These are phyloP conservation scores for western clawed frog (Xenopus tropicalis) DNA, from an alignment of 2,113 vertebrate genomes.

Conservation along the genomic window DNA sequence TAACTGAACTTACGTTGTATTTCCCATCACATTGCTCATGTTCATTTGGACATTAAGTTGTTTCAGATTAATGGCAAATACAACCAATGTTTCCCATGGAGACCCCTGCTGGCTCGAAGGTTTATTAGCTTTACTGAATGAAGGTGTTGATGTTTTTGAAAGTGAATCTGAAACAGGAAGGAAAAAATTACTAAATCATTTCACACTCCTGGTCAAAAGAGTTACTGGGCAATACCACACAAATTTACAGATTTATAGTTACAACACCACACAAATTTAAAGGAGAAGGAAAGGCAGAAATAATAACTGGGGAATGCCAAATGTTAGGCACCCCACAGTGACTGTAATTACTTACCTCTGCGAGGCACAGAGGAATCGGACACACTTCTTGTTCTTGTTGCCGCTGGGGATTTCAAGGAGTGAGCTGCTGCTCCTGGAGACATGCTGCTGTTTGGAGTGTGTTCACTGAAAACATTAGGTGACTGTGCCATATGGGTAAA, in stretches of 20 bases:
- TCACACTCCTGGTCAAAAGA: neutral
- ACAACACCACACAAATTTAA: too few species aligned
- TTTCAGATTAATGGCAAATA: conserved; percentile 96
- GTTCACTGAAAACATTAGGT: conserved; percentile 82
- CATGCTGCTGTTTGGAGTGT: conserved; percentile 74
- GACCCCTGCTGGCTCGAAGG: conserved; percentile 84
- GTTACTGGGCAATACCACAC: too few species aligned
- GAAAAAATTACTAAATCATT: conserved; percentile 19
- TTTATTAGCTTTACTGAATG: conserved; percentile 84
- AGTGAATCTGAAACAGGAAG: conserved; percentile 72
- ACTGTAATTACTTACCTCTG: conserved; percentile 83
- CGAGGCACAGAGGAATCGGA: conserved; percentile 91
- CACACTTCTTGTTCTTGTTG: conserved; percentile 83
- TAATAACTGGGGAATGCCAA: too few species aligned
- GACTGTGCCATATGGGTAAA: conserved; percentile 81
- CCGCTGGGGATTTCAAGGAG: conserved; percentile 85
- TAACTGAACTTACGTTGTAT: conserved; percentile 88
- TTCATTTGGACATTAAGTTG: conserved; percentile 98
- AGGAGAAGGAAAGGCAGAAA: too few species aligned
- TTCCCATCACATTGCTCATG: conserved; percentile 99
- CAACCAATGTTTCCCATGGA: conserved; percentile 94
- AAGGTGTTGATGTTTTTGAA: conserved; percentile 87
- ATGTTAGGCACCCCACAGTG: too few species aligned
- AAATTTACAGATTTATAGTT: too few species aligned
- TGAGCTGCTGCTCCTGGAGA: conserved; percentile 77